phyloP scores from a whole-genome alignment of 2,113 vertebrate species.

The Donacobius atricapilla region DNA sequence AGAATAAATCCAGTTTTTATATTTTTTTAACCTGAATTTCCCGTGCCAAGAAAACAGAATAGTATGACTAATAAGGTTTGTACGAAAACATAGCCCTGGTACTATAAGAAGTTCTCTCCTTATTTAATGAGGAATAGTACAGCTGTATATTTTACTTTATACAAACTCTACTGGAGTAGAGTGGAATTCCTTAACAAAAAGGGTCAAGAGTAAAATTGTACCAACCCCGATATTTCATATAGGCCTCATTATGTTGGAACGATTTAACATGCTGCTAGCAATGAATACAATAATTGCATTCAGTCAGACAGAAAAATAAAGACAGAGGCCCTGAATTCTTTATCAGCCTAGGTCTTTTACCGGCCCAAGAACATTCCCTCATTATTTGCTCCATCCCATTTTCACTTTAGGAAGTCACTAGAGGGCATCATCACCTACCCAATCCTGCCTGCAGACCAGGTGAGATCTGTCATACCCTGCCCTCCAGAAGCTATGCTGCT shows the following conservation, averaged over 20 bases:
- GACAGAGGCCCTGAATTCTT: not conserved
- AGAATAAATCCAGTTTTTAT: not conserved
- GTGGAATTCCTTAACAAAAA: not conserved
- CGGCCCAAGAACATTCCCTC: not conserved
- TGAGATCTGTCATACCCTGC: not conserved
- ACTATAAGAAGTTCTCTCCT: not conserved
- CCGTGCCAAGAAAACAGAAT: not conserved
- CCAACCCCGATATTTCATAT: not conserved
- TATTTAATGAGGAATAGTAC: not conserved
- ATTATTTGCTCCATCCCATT: not conserved
- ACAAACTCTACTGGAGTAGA: not conserved
- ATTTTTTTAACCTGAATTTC: not conserved
- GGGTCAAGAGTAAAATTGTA: not conserved
- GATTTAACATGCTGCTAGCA: not conserved
- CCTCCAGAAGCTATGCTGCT: accelerated
- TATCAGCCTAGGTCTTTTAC: not conserved
- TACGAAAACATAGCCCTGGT: not conserved
- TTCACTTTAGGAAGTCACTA: not conserved
- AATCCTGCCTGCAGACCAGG: not conserved
- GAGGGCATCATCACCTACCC: slow-evolving; percentile 42
- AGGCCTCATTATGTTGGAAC: not conserved
- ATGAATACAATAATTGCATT: not conserved
- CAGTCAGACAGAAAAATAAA: not conserved
- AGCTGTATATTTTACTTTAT: not conserved
- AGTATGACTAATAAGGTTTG: not conserved